Base-by-base conservation (phyloP, 2,888 invertebrate species). In the Mylabris sibirica region DNA sequence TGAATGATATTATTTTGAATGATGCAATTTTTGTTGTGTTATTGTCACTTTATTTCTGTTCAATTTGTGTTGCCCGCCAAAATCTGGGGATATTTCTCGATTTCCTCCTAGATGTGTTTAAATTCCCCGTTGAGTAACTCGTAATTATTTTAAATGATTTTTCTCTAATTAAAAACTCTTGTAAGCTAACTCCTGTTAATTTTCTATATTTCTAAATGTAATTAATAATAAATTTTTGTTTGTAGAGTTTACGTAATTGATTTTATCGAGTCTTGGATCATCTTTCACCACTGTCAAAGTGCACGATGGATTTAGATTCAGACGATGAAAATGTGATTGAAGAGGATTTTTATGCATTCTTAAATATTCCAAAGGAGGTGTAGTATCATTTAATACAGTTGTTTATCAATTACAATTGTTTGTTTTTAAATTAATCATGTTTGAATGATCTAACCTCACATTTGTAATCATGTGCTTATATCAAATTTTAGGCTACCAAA, bases 261-360 rank as follows among this genome's bases (percentile, higher is more conserved):
- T n/a, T 2, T 14, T 26, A 11, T n/a, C 30, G 30, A 30, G 14
- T 8, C 26, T 4, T 57, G 14, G 26, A 1, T 5, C 26, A 14
- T 24, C 26, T 24, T 57, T 12, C 26, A 57, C 57, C 26, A 26
- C 26, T 57, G 57, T 57, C 57, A 57, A 57, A 26, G 26, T 57
- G 24, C 57, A 57, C 14, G 26, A 91, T 92, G 91, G 90, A 91
- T 81, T 88, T 88, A 79, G 91, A 92, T 80, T 89, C 89, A 60
- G 92, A 92, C 75, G 90, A 89, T 79, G 88, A 89, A 76, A 88
- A 87, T 83, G 83, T 89, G 70, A 84, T 78, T 68, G 93, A 94
- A 85, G 95, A 95, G 80, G 94, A 96, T 86, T 96, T 92, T 85
- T 97, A 97, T 84, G 91, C 94, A 71, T 92, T 95, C 84, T 87